Percentiles rank a stretch among this genome's conserved stretches.
Evolutionary conservation across 2,113 vertebrate genomes (phyloP).

Genomic region (Apeltes quadracus): DNA sequence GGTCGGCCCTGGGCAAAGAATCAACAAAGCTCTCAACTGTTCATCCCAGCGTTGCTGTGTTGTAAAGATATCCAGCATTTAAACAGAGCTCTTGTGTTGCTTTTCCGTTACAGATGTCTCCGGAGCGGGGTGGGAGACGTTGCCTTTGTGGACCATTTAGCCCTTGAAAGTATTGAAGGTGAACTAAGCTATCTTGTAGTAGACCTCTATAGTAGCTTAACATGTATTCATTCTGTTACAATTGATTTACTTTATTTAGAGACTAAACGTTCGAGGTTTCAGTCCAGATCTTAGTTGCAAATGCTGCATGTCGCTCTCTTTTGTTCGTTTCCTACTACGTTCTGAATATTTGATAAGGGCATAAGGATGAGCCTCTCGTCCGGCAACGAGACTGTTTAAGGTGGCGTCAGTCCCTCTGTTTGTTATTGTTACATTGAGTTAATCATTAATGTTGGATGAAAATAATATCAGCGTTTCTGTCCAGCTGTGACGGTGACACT

Average conservation of each 20-base stretch:
- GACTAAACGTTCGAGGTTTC: background rate
- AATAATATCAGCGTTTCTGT: background rate
- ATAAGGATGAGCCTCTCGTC: background rate
- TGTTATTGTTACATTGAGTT: background rate
- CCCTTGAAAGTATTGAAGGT: conserved; percentile 84
- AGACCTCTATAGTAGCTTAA: background rate
- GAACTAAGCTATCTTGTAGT: conserved; percentile 24
- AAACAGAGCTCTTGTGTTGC: background rate
- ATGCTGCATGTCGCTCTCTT: background rate
- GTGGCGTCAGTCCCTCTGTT: background rate
- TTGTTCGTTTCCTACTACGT: background rate
- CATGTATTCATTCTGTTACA: too few species aligned
- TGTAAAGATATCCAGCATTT: background rate
- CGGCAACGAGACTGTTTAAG: too few species aligned
- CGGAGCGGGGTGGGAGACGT: conserved; percentile 84
- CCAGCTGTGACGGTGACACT: background rate
- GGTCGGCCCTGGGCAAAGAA: conserved; percentile 71
- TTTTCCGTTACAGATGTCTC: conserved; percentile 81
- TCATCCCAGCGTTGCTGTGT: background rate
- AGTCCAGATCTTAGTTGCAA: background rate
- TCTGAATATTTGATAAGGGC: background rate
- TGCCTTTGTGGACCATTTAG: conserved; percentile 89
- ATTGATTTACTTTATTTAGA: too few species aligned
- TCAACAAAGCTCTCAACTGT: background rate
- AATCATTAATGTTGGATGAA: background rate